Conservation (phyloP, 2,113 vertebrate genomes). For the Ictalurus punctatus region DNA sequence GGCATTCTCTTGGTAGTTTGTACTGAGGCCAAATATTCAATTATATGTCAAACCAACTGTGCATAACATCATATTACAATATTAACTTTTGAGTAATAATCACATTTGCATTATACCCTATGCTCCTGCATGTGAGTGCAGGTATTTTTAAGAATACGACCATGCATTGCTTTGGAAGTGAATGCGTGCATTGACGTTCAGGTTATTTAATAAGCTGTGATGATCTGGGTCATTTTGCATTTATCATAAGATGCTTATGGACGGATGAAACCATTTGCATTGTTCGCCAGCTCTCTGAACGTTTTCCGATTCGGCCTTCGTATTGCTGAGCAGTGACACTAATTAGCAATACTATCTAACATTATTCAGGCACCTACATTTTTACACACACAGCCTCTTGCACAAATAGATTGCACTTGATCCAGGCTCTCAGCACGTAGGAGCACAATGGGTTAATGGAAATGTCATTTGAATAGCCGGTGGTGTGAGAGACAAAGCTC, state of each 20-base stretch:
- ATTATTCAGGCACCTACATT: background rate
- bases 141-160: background rate
- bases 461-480: conserved; percentile 47
- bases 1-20: background rate
- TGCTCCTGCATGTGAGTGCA: background rate
- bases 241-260: background rate
- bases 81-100: conserved; percentile 1
- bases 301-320: background rate
- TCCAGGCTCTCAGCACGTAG: background rate
- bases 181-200: no score
- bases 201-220: background rate
- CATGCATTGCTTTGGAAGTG: background rate
- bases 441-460: conserved; percentile 42
- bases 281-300: background rate
- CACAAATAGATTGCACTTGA: background rate
- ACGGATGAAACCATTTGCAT: background rate
- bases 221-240: background rate
- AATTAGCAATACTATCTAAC: background rate
- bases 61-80: background rate
- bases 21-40: background rate
- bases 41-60: background rate
- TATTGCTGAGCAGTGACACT: background rate
- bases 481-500: conserved; percentile 41
- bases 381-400: background rate
- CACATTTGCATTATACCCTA: background rate